phyloP scores from a whole-genome alignment of 1,140 invertebrate species.

The Pseudachorutes palmiensis region DNA sequence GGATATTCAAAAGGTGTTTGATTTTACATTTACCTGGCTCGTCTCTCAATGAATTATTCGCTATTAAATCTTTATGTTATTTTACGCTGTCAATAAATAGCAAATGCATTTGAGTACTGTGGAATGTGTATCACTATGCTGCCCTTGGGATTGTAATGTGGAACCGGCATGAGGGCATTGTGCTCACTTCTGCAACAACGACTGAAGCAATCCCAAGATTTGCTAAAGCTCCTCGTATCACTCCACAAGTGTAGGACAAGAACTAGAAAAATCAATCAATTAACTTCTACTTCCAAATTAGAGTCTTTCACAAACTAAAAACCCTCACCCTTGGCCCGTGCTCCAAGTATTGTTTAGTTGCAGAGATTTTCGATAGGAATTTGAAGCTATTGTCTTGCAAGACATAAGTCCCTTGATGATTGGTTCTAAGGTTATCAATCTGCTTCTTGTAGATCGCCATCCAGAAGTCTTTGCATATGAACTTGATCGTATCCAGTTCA shows the following conservation, averaged over 20 bases:
- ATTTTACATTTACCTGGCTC: too few species aligned
- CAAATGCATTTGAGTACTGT: too few species aligned
- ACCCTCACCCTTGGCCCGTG: slow-evolving; percentile 67
- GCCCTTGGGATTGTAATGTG: slow-evolving; percentile 54
- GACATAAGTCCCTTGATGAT: slow-evolving; percentile 97
- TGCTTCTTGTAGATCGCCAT: slow-evolving; percentile 92
- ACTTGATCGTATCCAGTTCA: slow-evolving; percentile 96
- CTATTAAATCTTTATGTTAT: too few species aligned
- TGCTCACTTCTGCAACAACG: slow-evolving; percentile 84
- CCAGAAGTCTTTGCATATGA: slow-evolving; percentile 99
- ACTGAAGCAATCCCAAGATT: slow-evolving; percentile 89
- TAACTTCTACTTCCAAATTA: too few species aligned
- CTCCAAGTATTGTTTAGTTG: slow-evolving; percentile 82
- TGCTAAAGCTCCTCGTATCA: slow-evolving; percentile 85
- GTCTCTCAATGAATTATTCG: too few species aligned
- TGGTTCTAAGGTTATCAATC: slow-evolving; percentile 96
- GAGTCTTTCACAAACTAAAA: too few species aligned
- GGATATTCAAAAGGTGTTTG: too few species aligned
- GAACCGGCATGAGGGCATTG: slow-evolving; percentile 90
- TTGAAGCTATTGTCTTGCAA: slow-evolving; percentile 93
- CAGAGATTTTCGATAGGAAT: slow-evolving; percentile 78
- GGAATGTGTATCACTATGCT: too few species aligned
- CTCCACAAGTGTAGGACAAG: slow-evolving; percentile 90
- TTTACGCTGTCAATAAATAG: too few species aligned
- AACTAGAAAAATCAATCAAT: slow-evolving; percentile 61